These are phyloP conservation scores for Lepas anatifera DNA, from an alignment of 2,888 invertebrate species.

Conservation along the genomic window DNA sequence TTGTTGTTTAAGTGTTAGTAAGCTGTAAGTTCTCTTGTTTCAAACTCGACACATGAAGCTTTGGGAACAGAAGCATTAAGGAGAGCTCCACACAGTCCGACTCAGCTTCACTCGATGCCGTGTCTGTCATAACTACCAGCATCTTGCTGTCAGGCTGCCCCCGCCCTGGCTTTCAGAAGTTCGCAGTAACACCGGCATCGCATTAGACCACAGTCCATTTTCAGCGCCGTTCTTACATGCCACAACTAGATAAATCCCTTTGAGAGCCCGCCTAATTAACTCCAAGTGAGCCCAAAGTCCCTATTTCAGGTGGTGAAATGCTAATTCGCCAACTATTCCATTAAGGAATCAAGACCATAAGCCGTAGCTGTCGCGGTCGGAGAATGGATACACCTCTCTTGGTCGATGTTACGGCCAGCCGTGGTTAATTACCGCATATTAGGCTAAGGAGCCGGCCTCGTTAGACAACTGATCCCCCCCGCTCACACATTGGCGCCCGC, in stretches of 20 bases:
- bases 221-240: constrained; percentile 1
- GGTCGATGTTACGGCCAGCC: background rate
- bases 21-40: too few species aligned
- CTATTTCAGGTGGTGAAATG: constrained; percentile 9
- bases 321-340: constrained; percentile 10
- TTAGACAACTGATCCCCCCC: background rate
- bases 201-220: background rate
- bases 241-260: constrained; percentile 1
- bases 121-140: too few species aligned
- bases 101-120: too few species aligned
- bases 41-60: too few species aligned
- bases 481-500: too few species aligned
- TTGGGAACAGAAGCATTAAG: too few species aligned
- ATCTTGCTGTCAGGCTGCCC: too few species aligned
- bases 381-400: constrained; percentile 8
- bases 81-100: too few species aligned
- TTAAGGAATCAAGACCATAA: constrained; percentile 11
- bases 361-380: background rate
- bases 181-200: background rate
- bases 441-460: background rate
- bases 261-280: background rate
- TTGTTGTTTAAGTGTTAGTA: too few species aligned
- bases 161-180: background rate
- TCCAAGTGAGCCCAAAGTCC: constrained; percentile 11
- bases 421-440: constrained; percentile 4